Percentiles rank a stretch among this genome's conserved stretches.
Evolutionary conservation across 1,140 invertebrate genomes (phyloP).

Genomic region (Sarcophaga peregrina): DNA sequence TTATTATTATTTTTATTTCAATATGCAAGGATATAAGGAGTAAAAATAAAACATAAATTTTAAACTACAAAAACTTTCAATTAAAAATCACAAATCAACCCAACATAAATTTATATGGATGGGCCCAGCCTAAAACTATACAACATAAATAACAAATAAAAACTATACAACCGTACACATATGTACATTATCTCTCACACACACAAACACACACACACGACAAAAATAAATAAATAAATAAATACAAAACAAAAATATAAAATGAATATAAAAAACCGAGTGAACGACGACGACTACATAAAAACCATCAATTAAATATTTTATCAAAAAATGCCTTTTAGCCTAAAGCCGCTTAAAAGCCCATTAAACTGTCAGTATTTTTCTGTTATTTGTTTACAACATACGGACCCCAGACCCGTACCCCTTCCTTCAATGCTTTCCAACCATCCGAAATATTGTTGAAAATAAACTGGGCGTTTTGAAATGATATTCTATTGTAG

Average conservation of each 20-base stretch:
- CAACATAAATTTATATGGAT: neutral
- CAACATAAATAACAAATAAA: neutral
- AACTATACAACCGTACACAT: constrained; percentile 20
- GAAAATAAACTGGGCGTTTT: neutral
- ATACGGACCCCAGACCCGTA: too few relatives aligned
- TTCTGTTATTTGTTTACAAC: constrained; percentile 13
- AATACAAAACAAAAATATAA: constrained; percentile 2
- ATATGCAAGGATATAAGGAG: neutral
- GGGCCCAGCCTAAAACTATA: neutral
- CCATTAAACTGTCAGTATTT: constrained; percentile 38
- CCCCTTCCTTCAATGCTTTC: neutral
- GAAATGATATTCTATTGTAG: neutral
- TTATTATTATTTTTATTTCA: neutral
- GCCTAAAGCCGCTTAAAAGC: constrained; percentile 38
- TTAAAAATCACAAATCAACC: constrained; percentile 38
- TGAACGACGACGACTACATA: constrained; percentile 3
- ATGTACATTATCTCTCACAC: neutral
- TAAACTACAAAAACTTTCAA: constrained; percentile 25
- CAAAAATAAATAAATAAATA: constrained; percentile 13
- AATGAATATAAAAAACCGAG: neutral
- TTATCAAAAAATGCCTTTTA: constrained; percentile 38
- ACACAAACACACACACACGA: neutral
- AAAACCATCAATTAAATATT: constrained; percentile 27
- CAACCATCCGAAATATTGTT: neutral
- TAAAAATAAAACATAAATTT: neutral